Evolutionary conservation across 2,888 invertebrate species (phyloP).

Genomic region (Spodoptera littoralis): DNA sequence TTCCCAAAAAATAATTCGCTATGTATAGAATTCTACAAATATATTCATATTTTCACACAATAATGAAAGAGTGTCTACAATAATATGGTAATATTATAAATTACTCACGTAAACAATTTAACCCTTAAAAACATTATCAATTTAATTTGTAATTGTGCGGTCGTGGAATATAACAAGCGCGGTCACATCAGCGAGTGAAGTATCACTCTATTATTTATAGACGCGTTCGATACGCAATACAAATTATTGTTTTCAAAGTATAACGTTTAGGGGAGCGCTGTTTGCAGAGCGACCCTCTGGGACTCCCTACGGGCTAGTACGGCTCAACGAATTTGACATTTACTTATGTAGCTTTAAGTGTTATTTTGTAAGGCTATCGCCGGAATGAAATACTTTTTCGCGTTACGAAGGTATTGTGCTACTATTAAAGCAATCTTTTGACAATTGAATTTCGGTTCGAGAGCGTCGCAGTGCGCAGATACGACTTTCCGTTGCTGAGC

Average conservation of each 20-base stretch:
- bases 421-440: conserved; percentile 86
- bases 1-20: no score
- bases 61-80: background rate
- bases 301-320: conserved; percentile 62
- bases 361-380: conserved; percentile 66
- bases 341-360: conserved; percentile 70
- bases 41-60: no score
- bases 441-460: conserved; percentile 87
- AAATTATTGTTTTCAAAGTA: conserved; percentile 90
- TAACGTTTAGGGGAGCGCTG: conserved; percentile 88
- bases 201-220: conserved; percentile 89
- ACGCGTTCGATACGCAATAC: conserved; percentile 89
- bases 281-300: conserved; percentile 86
- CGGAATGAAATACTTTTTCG: conserved; percentile 76
- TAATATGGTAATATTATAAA: conserved; percentile 3
- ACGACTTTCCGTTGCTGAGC: conserved; percentile 74
- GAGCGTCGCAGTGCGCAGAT: conserved; percentile 77
- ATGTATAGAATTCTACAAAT: no score
- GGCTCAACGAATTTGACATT: conserved; percentile 72
- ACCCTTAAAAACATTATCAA: conserved; percentile 36
- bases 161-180: conserved; percentile 66
- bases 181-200: conserved; percentile 76
- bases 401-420: conserved; percentile 71
- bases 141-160: conserved; percentile 64
- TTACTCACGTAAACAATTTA: conserved; percentile 20